Evolutionary conservation across 2,113 vertebrate genomes (phyloP).

Genomic region (Podilymbus podiceps): DNA sequence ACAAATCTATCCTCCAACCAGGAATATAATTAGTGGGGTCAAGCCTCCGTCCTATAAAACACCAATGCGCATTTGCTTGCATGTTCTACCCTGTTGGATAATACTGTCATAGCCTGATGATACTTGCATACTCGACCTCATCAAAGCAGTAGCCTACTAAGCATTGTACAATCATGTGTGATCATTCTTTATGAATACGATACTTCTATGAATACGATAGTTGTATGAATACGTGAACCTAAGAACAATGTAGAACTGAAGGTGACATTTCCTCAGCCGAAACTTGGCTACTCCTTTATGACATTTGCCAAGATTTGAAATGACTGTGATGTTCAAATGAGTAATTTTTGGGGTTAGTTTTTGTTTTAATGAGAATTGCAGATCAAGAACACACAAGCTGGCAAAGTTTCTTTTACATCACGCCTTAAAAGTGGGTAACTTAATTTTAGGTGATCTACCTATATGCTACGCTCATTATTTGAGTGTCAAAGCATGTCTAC

Average conservation of each 20-base stretch:
- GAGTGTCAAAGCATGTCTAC: background rate
- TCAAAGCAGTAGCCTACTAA: background rate
- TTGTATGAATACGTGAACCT: background rate
- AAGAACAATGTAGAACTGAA: background rate
- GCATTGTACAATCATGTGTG: background rate
- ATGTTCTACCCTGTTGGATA: background rate
- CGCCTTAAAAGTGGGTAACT: background rate
- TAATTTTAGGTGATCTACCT: background rate
- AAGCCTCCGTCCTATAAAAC: background rate
- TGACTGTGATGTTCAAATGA: background rate
- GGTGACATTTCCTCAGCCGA: background rate
- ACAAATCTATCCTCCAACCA: background rate
- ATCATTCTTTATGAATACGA: background rate
- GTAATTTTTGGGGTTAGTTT: background rate
- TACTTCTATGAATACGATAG: background rate
- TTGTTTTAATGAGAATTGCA: background rate
- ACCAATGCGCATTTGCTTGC: background rate
- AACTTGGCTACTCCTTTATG: background rate
- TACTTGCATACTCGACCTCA: background rate
- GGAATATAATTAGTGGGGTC: background rate
- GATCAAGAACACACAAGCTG: background rate
- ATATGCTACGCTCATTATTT: background rate
- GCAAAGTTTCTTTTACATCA: background rate
- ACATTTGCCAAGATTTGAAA: background rate
- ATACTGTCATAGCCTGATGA: background rate